Base-by-base conservation (phyloP, 2,888 invertebrate species). In the Axea sp. region DNA sequence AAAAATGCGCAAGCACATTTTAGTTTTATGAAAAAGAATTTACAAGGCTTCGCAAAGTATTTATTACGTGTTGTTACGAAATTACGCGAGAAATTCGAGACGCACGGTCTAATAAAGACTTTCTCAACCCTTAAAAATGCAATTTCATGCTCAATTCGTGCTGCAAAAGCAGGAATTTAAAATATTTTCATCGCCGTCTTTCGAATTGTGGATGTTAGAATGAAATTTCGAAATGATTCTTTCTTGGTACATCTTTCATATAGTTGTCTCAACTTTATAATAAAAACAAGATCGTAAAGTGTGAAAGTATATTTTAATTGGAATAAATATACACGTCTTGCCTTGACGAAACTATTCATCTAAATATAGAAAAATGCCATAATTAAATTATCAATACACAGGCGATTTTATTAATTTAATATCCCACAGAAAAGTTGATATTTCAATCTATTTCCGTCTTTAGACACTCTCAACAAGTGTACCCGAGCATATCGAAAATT, bases 151-250 rank as follows among this genome's bases (percentile, higher is more conserved):
- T 11, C 24, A 28, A 9, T 28, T 28, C 2, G 5, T 17, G 11
- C n/a, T 11, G 14, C 9, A 28, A 53, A 39, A 53, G 51, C 24
- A n/a, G n/a, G n/a, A n/a, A n/a, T 12, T 7, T 53, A 41, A 43
- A 45, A 26, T 59, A 45, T 35, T 59, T 45, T 2, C 12, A 35
- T 35, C 26, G 35, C 9, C 14, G 19, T 59, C 35, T 14, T 7
- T 59, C 33, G 15, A 47, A 45, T 26, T 60, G 26, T 39, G 14
- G 14, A 37, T 49, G 47, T 60, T 60, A 37, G 17, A 59, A 59
- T 59, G 4, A 24, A 59, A 45, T 60, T 22, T 33, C 6, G 19
- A 43, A 39, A 9, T 37, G 12, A 6, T 24, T 39, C 28, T 39
- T 39, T n/a, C n/a, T 11, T 37, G 8, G 15, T 9, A 12, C 17